A percentile compares a stretch with the other conserved stretches of the same genome.
These are phyloP conservation scores for Stichodactyla mertensii DNA, from an alignment of 64 coral and sea anemone species.

Conservation along the genomic window DNA sequence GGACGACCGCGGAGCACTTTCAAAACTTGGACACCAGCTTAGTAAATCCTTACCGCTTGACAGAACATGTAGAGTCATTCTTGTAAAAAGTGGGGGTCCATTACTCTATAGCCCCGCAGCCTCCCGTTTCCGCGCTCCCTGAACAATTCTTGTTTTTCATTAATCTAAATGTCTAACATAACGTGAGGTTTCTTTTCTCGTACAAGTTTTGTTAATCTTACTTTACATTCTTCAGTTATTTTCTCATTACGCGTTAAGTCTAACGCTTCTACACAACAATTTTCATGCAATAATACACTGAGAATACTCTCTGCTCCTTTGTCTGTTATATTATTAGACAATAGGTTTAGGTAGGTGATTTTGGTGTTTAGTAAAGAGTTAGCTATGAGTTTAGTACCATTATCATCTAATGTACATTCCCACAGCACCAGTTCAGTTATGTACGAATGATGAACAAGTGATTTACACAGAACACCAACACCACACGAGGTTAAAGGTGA, in stretches of 20 bases:
- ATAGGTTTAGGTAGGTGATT: neutral
- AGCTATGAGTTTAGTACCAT: neutral
- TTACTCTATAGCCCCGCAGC: no score
- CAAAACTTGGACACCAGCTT: no score
- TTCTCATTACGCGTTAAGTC: neutral
- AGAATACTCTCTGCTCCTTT: neutral
- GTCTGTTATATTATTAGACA: neutral
- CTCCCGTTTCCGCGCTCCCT: neutral
- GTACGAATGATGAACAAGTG: neutral
- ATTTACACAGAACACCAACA: neutral
- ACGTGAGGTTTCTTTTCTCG: neutral
- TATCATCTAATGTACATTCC: neutral
- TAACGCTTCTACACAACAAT: neutral
- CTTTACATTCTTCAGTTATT: constrained; percentile 3
- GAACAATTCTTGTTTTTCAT: neutral
- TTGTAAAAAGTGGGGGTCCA: no score
- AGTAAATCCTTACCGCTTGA: no score
- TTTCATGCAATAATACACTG: neutral
- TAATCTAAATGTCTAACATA: neutral
- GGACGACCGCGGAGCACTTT: no score
- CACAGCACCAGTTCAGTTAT: neutral
- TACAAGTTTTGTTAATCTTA: neutral
- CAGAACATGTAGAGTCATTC: no score
- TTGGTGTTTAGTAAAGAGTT: neutral
- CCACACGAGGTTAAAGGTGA: neutral